Evolutionary conservation across 2,113 vertebrate species (phyloP), one percentile per base, ranked within the genome.

Genomic region (Arothron firmamentum): DNA sequence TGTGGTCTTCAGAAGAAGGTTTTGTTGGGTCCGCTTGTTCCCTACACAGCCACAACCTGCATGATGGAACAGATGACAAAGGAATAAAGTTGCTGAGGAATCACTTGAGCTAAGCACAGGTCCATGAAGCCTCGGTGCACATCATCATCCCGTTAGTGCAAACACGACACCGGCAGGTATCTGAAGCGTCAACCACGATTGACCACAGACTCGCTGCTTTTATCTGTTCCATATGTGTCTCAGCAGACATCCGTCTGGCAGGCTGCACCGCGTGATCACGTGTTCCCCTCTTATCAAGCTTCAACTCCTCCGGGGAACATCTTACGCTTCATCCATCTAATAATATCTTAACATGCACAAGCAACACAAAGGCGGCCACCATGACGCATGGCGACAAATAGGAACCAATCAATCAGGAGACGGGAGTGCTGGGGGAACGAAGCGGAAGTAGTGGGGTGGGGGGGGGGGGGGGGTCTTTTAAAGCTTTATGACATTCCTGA

Each of bases 401-500:
- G 89, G 88, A 92, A 89, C 87, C 90, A 92, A 93, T 92, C 90
- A 93, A 93, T 93, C 4, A 12, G 66, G 63, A 66, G 69, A 42
- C 62, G 28, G 1, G 21, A 59, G 68, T 25, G 57, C 52, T 59
- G 64, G n/a, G n/a, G 58, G 59, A 70, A 55, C 52, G 56, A 79
- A 92, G 93, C 93, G 90, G 90, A 91, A 90, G 90, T 93, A 93
- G n/a, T n/a, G n/a, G n/a, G n/a, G n/a, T n/a, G 93, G 91, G 92
- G 92, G 92, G 65, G 60, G 20, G 57, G 38, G 91, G 90, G 92
- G 90, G 21, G 88, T 90, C 93, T 93, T 92, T 94, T 94, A 93
- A 94, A 94, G 87, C 92, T 95, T 95, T 94, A 95, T 89, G 89
- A 88, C 93, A 93, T 94, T 94, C 93, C 92, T 92, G 92, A 88